Evolutionary conservation across 2,113 vertebrate genomes (phyloP), one percentile per base, ranked within the genome.

Genomic region (Engraulis encrasicolus): DNA sequence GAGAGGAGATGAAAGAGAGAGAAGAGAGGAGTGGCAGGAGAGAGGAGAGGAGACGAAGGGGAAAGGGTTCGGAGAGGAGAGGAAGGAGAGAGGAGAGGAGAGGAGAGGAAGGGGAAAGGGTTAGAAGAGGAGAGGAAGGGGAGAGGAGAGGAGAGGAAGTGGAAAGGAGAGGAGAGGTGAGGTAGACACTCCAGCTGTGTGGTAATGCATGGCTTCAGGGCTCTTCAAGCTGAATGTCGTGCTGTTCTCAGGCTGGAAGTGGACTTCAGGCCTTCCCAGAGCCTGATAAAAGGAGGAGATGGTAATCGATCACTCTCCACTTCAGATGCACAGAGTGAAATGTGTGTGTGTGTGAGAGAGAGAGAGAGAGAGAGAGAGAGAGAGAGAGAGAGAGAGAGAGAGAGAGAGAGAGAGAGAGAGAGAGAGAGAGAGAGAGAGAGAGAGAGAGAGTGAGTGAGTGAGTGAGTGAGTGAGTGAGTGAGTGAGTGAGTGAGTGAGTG

Each of bases 251-350:
- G 61, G 61, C 27, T 71, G 61, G 0, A 18, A n/a, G n/a, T n/a
- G 3, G 58, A 77, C 9, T 31, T 78, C 27, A 6, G 38, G 77
- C 78, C 74, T 38, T 38, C 18, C 77, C 19, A 20, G 80, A 23
- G 54, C 74, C 54, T 86, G 38, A 80, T 80, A 83, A 85, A 83
- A 81, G 66, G 54, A 66, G 37, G 19, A 82, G 74, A 6, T 37
- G 54, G 19, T 45, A 83, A 85, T 74, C n/a, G 52, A 85, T 83
- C 18, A 79, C 20, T 27, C 66, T 81, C 38, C 40, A 4, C 66
- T 31, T 34, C 66, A 74, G 61, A 74, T 15, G 5, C 12, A 15
- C 23, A 66, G 9, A 66, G 15, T 9, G 31, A 74, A 17, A 31
- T 12, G 15, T 34, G 31, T 74, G 66, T 74, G 27, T 36, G 31